phyloP scores from a whole-genome alignment of 2,113 vertebrate species.

The Morone saxatilis region DNA sequence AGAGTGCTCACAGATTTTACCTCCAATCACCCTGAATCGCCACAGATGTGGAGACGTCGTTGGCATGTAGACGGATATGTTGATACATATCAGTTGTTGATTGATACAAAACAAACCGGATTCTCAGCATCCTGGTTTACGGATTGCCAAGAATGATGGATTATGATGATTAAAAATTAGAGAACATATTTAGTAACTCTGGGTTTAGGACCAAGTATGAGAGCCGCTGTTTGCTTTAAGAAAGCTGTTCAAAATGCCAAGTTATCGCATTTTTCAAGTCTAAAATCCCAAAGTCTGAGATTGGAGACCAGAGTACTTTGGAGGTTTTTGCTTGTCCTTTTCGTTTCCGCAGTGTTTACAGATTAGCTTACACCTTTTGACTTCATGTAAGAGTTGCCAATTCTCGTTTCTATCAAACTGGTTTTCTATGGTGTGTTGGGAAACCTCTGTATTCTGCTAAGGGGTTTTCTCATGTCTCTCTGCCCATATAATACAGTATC shows the following conservation, averaged over 20 bases:
- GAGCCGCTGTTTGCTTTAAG: slow-evolving; percentile 42
- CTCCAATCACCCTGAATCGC: slow-evolving; percentile 28
- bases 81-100: slow-evolving; percentile 48
- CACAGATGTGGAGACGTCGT: slow-evolving; percentile 39
- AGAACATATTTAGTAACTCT: slow-evolving; percentile 18
- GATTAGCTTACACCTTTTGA: slow-evolving; percentile 71
- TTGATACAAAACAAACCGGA: slow-evolving; percentile 5
- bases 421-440: slow-evolving; percentile 86
- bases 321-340: slow-evolving; percentile 69
- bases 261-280: not conserved
- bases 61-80: slow-evolving; percentile 36
- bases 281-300: slow-evolving; percentile 50
- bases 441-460: slow-evolving; percentile 62
- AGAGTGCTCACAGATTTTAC: slow-evolving; percentile 45
- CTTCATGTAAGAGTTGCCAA: slow-evolving; percentile 89
- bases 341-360: slow-evolving; percentile 67
- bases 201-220: slow-evolving; percentile 16
- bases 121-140: slow-evolving; percentile 29
- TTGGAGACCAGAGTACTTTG: slow-evolving; percentile 68
- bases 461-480: slow-evolving; percentile 64
- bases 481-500: slow-evolving; percentile 82
- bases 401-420: slow-evolving; percentile 92
- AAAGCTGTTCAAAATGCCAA: slow-evolving; percentile 18
- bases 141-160: slow-evolving; percentile 27
- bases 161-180: slow-evolving; percentile 27